Evolutionary conservation across 2,888 invertebrate genomes (phyloP).

Genomic region (Andrena trimmerana): DNA sequence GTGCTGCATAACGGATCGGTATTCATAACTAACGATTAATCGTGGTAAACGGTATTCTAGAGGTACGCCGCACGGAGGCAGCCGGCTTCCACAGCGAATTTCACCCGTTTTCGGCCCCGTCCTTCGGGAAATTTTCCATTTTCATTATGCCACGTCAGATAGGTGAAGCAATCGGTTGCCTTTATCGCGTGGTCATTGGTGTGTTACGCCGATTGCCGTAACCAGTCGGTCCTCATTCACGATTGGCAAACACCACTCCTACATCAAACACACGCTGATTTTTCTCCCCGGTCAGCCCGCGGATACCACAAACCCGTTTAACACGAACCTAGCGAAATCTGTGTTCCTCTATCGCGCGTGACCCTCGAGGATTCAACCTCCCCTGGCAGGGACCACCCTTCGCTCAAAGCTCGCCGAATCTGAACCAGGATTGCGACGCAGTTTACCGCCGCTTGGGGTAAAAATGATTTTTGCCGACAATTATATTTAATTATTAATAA

Average conservation of each 20-base stretch:
- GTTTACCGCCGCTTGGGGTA: too few species aligned
- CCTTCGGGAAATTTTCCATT: slow-evolving; percentile 27
- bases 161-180: slow-evolving; percentile 30
- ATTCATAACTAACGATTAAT: neutral
- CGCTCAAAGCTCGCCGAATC: too few species aligned
- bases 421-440: too few species aligned
- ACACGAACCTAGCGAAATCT: neutral
- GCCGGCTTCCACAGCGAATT: slow-evolving; percentile 20
- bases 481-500: too few species aligned
- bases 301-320: neutral
- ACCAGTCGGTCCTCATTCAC: slow-evolving; percentile 19
- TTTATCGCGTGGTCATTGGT: slow-evolving; percentile 29
- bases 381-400: too few species aligned
- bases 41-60: neutral
- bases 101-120: slow-evolving; percentile 11
- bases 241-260: slow-evolving; percentile 25
- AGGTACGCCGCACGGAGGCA: neutral
- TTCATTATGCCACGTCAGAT: slow-evolving; percentile 17
- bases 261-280: slow-evolving; percentile 10
- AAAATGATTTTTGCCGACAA: too few species aligned
- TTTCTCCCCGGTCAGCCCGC: slow-evolving; percentile 6
- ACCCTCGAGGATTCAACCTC: too few species aligned
- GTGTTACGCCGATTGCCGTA: slow-evolving; percentile 30
- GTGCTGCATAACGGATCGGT: neutral
- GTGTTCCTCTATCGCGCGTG: too few species aligned